Evolutionary conservation across 1,140 invertebrate genomes (phyloP).

Genomic region (Brachionus koreanus): DNA sequence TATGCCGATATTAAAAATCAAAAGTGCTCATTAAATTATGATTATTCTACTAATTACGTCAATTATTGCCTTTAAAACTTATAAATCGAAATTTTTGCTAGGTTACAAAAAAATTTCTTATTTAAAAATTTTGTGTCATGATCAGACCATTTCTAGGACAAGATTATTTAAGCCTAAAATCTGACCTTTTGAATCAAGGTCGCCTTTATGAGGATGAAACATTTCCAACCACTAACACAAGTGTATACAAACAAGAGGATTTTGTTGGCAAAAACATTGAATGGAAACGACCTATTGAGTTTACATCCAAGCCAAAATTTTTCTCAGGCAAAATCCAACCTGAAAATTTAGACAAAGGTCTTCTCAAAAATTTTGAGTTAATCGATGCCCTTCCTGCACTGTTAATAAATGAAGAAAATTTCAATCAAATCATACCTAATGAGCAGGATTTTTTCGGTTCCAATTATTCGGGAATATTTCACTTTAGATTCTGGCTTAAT

Average conservation of each 20-base stretch:
- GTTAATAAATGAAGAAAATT: neutral
- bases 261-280: neutral
- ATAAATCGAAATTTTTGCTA: neutral
- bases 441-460: slow-evolving; percentile 49
- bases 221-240: slow-evolving; percentile 63
- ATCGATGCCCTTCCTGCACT: neutral
- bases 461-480: neutral
- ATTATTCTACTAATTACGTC: too few relatives aligned
- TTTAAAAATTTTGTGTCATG: neutral
- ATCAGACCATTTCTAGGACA: neutral
- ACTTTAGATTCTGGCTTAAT: neutral
- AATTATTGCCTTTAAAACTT: neutral
- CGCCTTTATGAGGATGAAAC: slow-evolving; percentile 68
- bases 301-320: neutral
- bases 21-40: too few relatives aligned
- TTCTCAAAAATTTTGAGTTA: neutral
- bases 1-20: too few relatives aligned
- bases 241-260: slow-evolving; percentile 60
- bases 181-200: slow-evolving; percentile 58
- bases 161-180: slow-evolving; percentile 48
- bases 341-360: neutral
- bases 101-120: neutral
- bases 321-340: neutral
- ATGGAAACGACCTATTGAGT: neutral
- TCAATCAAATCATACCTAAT: slow-evolving; percentile 48